phyloP scores from a whole-genome alignment of 2,888 invertebrate genomes.

The Heliconius aoede region DNA sequence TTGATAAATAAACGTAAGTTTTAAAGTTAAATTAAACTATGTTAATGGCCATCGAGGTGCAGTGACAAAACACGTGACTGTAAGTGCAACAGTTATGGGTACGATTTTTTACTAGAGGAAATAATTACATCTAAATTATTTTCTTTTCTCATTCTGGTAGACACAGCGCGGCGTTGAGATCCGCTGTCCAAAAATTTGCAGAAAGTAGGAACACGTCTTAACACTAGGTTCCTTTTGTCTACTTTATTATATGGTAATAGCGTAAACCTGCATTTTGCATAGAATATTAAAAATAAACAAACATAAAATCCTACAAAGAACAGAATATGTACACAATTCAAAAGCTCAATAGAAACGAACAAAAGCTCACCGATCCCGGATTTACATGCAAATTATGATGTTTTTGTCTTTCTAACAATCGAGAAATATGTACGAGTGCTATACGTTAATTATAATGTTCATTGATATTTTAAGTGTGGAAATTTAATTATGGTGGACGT shows the following conservation, averaged over 20 bases:
- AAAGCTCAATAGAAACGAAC: conserved; percentile 25
- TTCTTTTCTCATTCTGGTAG: background rate
- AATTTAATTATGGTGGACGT: background rate
- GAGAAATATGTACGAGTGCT: background rate
- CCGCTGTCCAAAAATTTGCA: background rate
- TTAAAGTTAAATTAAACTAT: too few relatives aligned
- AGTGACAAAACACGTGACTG: too few relatives aligned
- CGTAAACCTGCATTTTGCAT: too few relatives aligned
- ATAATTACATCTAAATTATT: too few relatives aligned
- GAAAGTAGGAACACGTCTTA: too few relatives aligned
- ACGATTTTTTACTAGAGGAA: background rate
- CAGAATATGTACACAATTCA: conserved; percentile 18
- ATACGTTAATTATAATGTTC: background rate
- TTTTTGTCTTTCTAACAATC: conserved; percentile 24
- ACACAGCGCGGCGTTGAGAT: background rate
- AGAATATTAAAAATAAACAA: too few relatives aligned
- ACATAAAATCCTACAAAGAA: background rate
- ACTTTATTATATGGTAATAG: too few relatives aligned
- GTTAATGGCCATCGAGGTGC: too few relatives aligned
- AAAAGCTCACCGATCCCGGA: conserved; percentile 16
- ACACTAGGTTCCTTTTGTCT: too few relatives aligned
- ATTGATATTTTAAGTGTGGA: background rate
- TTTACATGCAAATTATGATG: conserved; percentile 27
- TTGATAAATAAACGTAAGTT: too few relatives aligned
- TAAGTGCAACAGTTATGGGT: too few relatives aligned